phyloP scores from a whole-genome alignment of 2,113 vertebrate genomes.

The Alethe diademata region DNA sequence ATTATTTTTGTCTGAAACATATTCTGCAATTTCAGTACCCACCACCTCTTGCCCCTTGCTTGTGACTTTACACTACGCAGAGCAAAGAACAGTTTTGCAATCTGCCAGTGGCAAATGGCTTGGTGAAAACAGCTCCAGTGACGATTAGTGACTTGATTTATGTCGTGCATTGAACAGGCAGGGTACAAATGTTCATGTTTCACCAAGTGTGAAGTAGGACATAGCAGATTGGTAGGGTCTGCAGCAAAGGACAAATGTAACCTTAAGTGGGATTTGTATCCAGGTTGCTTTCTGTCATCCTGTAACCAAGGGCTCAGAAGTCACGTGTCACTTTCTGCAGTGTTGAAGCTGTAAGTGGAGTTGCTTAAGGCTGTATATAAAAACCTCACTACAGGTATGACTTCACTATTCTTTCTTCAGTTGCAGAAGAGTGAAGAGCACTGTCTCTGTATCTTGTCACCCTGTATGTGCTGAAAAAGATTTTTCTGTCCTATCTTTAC shows the following conservation, averaged over 20 bases:
- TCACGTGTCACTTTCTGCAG: not conserved
- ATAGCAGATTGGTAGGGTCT: not conserved
- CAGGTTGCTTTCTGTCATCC: not conserved
- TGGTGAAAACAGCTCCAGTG: not conserved
- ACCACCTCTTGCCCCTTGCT: not conserved
- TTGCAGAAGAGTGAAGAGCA: not conserved
- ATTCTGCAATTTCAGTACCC: not conserved
- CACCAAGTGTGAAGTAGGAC: not conserved
- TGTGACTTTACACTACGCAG: not conserved
- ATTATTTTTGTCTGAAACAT: not conserved
- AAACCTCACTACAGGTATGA: not conserved
- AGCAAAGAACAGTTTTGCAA: not conserved
- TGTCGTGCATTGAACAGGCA: not conserved
- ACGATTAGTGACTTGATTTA: not conserved
- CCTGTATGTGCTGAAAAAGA: not conserved
- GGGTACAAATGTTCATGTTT: not conserved
- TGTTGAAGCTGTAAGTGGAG: not conserved
- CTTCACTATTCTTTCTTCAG: not conserved
- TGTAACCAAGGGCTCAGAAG: not conserved
- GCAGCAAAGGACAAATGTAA: not conserved
- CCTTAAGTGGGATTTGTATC: not conserved
- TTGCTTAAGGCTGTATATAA: not conserved
- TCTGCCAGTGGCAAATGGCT: not conserved
- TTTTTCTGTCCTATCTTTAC: not conserved
- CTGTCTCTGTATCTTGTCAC: not conserved